These are phyloP conservation scores for Dastarcus helophoroides DNA, from an alignment of 2,888 invertebrate species.

Conservation along the genomic window DNA sequence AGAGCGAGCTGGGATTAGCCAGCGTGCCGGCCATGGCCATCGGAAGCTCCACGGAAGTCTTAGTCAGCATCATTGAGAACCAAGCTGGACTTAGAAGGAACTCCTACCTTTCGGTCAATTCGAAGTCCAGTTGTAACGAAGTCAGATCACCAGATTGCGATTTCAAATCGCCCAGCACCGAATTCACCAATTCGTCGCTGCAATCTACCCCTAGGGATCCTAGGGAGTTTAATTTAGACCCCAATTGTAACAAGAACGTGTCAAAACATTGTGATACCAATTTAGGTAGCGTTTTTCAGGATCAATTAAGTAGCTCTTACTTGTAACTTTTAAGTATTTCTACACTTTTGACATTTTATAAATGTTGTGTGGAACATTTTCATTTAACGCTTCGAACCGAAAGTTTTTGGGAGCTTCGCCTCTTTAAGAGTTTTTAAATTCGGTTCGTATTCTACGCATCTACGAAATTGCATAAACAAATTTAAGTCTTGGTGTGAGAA, in stretches of 20 bases:
- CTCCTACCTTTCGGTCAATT: slow-evolving; percentile 21
- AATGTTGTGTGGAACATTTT: no score
- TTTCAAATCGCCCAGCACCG: slow-evolving; percentile 30
- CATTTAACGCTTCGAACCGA: no score
- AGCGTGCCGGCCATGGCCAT: slow-evolving; percentile 32
- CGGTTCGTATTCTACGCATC: no score
- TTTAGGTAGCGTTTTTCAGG: slow-evolving; percentile 8
- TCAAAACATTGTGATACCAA: slow-evolving; percentile 10
- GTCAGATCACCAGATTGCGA: slow-evolving; percentile 26
- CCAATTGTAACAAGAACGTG: slow-evolving; percentile 5
- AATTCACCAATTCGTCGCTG: slow-evolving; percentile 26
- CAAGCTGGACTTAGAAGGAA: slow-evolving; percentile 26
- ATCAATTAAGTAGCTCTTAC: slow-evolving; percentile 8
- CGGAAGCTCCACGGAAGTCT: slow-evolving; percentile 31
- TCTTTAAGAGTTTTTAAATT: no score
- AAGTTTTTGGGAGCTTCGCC: no score
- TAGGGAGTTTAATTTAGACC: slow-evolving; percentile 5
- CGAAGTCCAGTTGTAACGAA: slow-evolving; percentile 12
- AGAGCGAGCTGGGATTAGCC: slow-evolving; percentile 24
- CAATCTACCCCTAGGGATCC: slow-evolving; percentile 13
- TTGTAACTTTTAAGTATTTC: slow-evolving; percentile 5
- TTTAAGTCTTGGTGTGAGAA: no score
- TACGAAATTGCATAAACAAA: no score
- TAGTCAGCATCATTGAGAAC: slow-evolving; percentile 32
- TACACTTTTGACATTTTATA: no score